These are phyloP conservation scores for Synergus gifuensis DNA, from an alignment of 2,888 invertebrate species.

Conservation along the genomic window DNA sequence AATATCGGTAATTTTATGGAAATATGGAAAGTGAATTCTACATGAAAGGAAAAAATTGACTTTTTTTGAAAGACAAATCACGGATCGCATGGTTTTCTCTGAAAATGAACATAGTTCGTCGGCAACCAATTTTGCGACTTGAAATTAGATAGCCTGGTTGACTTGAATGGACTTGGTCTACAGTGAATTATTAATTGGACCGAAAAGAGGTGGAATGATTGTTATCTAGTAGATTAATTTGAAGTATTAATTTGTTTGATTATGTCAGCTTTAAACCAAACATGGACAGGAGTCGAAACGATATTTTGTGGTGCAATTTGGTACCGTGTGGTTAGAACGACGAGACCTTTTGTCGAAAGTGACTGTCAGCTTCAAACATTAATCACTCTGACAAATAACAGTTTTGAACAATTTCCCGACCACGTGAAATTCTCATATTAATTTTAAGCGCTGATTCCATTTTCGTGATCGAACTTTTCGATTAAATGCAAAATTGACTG, in stretches of 20 bases:
- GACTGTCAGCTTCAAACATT: constrained; percentile 1
- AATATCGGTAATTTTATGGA: not conserved
- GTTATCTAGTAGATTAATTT: not conserved
- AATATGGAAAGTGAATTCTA: not conserved
- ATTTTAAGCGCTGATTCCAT: not conserved
- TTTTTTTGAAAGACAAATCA: not conserved
- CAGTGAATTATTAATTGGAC: not conserved
- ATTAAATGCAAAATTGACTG: not conserved
- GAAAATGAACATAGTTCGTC: too few species aligned
- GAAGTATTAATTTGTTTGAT: not conserved
- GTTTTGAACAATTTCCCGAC: not conserved
- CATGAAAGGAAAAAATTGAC: not conserved
- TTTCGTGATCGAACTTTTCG: not conserved
- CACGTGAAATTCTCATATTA: not conserved
- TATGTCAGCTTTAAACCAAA: not conserved
- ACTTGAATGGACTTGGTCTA: too few species aligned
- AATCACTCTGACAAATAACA: not conserved
- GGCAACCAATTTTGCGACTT: too few species aligned
- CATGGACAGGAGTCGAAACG: not conserved
- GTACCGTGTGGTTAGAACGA: not conserved
- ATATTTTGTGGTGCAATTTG: not conserved
- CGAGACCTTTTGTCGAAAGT: not conserved
- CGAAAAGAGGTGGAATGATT: not conserved
- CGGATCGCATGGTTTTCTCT: too few species aligned
- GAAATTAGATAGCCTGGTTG: too few species aligned